Percentiles rank a stretch among this genome's conserved stretches.
Evolutionary conservation across 2,113 vertebrate genomes (phyloP).

Genomic region (Mandrillus leucophaeus): DNA sequence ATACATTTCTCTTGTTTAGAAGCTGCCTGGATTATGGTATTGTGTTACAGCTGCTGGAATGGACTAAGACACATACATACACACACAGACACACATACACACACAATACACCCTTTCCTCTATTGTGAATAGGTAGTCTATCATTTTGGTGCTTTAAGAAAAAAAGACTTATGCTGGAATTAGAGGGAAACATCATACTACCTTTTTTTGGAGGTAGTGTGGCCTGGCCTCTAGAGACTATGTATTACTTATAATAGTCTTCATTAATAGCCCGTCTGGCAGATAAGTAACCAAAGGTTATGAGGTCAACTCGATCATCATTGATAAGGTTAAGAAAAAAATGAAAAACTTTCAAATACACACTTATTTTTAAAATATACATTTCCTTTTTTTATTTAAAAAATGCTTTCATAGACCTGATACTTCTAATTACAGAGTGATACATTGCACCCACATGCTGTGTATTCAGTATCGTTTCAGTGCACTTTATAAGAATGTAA

Average conservation of each 20-base stretch:
- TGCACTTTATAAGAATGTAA: constrained; percentile 44
- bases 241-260: not conserved
- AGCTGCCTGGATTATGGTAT: too few species aligned
- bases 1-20: too few species aligned
- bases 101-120: not conserved
- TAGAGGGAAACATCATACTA: not conserved
- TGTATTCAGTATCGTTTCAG: constrained; percentile 34
- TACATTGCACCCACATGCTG: not conserved
- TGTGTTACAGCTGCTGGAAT: too few species aligned
- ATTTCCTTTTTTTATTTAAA: constrained; percentile 23
- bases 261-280: not conserved
- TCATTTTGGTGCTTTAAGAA: not conserved
- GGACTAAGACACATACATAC: not conserved
- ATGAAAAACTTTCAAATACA: not conserved
- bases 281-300: not conserved
- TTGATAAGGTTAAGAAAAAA: not conserved
- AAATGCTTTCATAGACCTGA: not conserved
- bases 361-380: not conserved
- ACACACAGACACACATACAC: not conserved
- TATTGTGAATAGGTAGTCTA: not conserved
- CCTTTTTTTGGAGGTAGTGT: not conserved
- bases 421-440: constrained; percentile 53
- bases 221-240: not conserved
- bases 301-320: not conserved
- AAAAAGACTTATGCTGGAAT: not conserved